phyloP scores from a whole-genome alignment of 2,888 invertebrate species.

The Lithodes maja region DNA sequence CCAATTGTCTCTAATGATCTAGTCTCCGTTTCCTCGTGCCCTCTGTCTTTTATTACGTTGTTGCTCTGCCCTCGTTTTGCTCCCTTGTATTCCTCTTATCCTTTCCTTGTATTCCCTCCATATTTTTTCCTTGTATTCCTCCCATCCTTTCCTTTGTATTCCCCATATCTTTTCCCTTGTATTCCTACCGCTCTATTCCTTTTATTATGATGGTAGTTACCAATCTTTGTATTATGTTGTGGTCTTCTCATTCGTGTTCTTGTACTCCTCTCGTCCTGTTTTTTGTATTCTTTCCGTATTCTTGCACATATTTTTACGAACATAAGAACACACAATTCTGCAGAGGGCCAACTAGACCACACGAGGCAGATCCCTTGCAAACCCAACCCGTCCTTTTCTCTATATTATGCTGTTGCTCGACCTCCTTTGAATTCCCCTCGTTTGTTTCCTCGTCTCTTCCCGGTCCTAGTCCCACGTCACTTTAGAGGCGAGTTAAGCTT shows the following conservation, averaged over 20 bases:
- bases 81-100: neutral
- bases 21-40: neutral
- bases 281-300: neutral
- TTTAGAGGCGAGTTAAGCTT: neutral
- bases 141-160: neutral
- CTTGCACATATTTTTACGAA: neutral
- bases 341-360: too few relatives aligned
- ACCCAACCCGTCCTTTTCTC: neutral
- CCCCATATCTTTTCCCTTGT: neutral
- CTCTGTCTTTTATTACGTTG: conserved; percentile 1
- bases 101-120: neutral
- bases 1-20: neutral
- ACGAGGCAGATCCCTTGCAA: neutral
- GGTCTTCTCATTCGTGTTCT: neutral
- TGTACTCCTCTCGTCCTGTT: neutral
- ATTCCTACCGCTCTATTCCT: neutral
- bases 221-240: neutral
- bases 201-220: neutral
- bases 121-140: neutral
- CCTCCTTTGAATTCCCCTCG: neutral
- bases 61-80: neutral
- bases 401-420: neutral
- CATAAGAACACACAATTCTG: too few relatives aligned
- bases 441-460: neutral
- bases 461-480: neutral